Conservation (phyloP, 2,113 vertebrate genomes). For the Dipodomys ordii region DNA sequence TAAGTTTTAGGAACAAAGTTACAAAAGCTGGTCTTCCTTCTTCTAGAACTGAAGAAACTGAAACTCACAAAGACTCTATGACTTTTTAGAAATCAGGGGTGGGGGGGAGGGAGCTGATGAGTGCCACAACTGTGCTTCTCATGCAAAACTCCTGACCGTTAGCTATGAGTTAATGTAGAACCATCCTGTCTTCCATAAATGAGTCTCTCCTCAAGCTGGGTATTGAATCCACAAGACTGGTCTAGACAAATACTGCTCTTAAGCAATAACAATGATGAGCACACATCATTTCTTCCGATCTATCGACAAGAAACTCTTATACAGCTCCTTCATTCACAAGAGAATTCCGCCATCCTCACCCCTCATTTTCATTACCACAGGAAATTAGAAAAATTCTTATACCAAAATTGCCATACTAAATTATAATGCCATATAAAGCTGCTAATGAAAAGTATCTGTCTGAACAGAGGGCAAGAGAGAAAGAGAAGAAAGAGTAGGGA, state of each 20-base stretch:
- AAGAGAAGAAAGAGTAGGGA: accelerated
- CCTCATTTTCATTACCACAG: constrained; percentile 15
- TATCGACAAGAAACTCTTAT: not conserved
- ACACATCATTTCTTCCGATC: not conserved
- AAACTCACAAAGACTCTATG: not conserved
- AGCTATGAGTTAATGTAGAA: not conserved
- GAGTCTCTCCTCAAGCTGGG: not conserved
- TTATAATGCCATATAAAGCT: constrained; percentile 8
- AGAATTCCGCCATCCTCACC: not conserved
- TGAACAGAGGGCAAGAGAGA: not conserved
- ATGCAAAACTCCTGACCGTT: not conserved
- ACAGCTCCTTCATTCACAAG: not conserved
- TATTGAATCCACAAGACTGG: not conserved
- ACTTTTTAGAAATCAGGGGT: not conserved
- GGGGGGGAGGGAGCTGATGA: not conserved
- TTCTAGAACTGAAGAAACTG: not conserved
- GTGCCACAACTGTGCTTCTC: not conserved
- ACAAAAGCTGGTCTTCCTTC: not conserved
- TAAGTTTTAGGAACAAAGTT: not conserved
- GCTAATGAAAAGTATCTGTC: not conserved
- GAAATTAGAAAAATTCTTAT: constrained; percentile 43
- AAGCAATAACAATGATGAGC: not conserved
- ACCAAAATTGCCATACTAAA: constrained; percentile 30
- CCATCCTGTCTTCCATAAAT: not conserved
- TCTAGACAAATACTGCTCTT: not conserved